Conservation (phyloP, 2,888 invertebrate species). For the Coleophora deauratella region DNA sequence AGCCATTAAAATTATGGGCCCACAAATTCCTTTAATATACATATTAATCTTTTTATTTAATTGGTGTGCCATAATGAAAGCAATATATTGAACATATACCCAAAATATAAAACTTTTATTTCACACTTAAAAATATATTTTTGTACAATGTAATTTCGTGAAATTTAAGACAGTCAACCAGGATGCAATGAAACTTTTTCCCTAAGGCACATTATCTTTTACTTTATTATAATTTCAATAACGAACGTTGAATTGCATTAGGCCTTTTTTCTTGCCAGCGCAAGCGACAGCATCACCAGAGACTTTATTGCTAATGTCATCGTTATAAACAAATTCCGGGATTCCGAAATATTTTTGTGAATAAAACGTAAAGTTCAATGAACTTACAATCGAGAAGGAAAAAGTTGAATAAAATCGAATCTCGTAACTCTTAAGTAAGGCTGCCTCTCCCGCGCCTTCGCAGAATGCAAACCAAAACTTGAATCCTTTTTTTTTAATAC, state of each 20-base stretch:
- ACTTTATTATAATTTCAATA: too few species aligned
- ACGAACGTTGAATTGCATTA: neutral
- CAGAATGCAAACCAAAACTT: conserved; percentile 35
- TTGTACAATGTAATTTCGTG: too few species aligned
- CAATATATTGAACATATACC: too few species aligned
- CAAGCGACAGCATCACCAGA: neutral
- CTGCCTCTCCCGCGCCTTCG: conserved; percentile 42
- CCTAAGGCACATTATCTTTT: too few species aligned
- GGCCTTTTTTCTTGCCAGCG: conserved; percentile 2
- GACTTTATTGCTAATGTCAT: conserved; percentile 10
- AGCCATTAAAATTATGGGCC: too few species aligned
- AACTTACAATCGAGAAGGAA: conserved; percentile 35
- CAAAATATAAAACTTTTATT: too few species aligned
- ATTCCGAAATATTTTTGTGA: neutral
- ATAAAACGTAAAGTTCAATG: conserved; percentile 28
- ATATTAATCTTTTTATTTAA: too few species aligned
- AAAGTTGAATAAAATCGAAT: conserved; percentile 41
- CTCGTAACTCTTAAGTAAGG: conserved; percentile 25
- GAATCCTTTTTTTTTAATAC: conserved; percentile 29
- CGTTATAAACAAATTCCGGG: conserved; percentile 3
- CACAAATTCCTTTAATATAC: too few species aligned
- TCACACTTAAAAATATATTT: too few species aligned
- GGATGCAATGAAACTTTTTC: too few species aligned
- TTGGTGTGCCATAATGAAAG: too few species aligned
- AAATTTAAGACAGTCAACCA: too few species aligned